These are phyloP conservation scores for Sebastes itinus DNA, from an alignment of 2,797 vertebrate genomes.

Conservation along the genomic window DNA sequence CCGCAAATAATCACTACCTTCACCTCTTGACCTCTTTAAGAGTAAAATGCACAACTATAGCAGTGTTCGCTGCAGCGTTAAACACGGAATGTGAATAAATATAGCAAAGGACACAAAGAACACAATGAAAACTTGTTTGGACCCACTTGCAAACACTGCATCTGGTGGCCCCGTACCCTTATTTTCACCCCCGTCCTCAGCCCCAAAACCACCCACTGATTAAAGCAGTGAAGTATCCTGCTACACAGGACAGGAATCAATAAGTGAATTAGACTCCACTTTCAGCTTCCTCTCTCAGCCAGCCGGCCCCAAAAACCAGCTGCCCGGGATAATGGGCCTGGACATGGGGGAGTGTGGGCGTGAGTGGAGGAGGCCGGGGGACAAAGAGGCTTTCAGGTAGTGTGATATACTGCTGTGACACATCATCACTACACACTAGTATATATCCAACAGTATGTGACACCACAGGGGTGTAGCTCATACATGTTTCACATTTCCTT, in stretches of 20 bases:
- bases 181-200: conserved; percentile 34
- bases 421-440: conserved; percentile 13
- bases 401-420: conserved; percentile 50
- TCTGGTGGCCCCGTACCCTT: conserved; percentile 48
- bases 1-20: not conserved
- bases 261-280: conserved; percentile 88
- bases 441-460: not conserved
- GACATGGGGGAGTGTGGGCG: conserved; percentile 50
- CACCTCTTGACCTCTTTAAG: not conserved
- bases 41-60: not conserved
- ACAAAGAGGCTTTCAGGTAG: conserved; percentile 62
- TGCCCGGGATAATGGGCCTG: conserved; percentile 79
- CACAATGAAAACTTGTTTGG: conserved; percentile 19
- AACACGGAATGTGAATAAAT: not conserved
- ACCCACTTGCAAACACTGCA: conserved; percentile 39
- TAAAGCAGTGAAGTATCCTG: conserved; percentile 81
- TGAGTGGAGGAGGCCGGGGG: conserved; percentile 22
- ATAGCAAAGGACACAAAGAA: not conserved
- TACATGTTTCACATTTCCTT: conserved; percentile 9
- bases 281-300: conserved; percentile 81
- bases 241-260: conserved; percentile 85
- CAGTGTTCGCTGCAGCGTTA: not conserved
- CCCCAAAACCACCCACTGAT: conserved; percentile 57
- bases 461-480: not conserved
- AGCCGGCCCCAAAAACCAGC: conserved; percentile 82